Base-by-base conservation (phyloP, 2,888 invertebrate genomes). In the Leptogaster cylindrica region DNA sequence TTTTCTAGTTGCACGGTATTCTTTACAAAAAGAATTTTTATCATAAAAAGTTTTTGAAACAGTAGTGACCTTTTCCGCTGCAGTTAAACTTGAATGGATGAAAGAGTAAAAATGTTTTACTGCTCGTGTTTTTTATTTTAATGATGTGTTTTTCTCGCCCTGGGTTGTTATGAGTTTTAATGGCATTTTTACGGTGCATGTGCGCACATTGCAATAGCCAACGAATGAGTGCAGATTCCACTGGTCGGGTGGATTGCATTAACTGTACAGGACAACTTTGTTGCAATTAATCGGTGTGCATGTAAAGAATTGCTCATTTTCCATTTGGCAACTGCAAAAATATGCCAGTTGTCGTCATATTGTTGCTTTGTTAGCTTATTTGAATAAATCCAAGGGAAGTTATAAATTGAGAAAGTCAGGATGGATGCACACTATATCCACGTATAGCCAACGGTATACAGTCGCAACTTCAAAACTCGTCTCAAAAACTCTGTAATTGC, bases 401-500 rank as follows among this genome's bases (percentile, higher is more conserved):
- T 31, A 10, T 6, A 10, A 31, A 10, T 31, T 6, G 31, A 31
- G 31, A 31, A 31, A 31, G 10, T 14, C 16, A 14, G 18, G 16
- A 48, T 27, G 28, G 28, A 12, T 10, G 8, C 27, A 52, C 12
- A 18, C 16, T 12, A 14, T 12, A 16, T 14, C 16, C 16, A 52
- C 8, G 33, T 4, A n/a, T 25, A 16, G 12, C n/a, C 36, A 39
- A 16, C 18, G 16, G 18, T 31, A 55, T 20, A 33, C 36, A n/a
- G 20, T 50, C n/a, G 23, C 41, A 25, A 65, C 36, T 44, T 44
- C 27, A 39, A 31, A 61, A 61, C 27, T 58, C 28, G 61, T 61
- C 44, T 41, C 28, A 61, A 61, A 61, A 44, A 41, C 61, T 61
- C 44, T 61, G 28, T 61, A 61, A 61, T 61, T 61, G 61, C 61